These are phyloP conservation scores for Eutolmus rufibarbis DNA, from an alignment of 2,888 invertebrate genomes.

Conservation along the genomic window DNA sequence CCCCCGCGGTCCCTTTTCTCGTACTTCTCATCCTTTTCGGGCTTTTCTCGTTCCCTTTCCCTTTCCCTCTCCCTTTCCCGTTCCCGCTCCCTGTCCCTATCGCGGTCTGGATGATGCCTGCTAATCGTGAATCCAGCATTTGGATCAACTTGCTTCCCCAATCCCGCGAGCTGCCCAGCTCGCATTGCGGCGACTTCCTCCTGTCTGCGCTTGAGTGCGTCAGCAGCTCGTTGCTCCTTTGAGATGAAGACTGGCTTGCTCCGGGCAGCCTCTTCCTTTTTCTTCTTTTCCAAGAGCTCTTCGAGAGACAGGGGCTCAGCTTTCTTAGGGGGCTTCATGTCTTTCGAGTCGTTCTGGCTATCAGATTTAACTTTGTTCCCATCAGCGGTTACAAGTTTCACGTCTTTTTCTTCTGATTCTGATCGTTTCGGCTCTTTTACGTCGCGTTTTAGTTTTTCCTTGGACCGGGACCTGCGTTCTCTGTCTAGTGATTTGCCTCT, in stretches of 20 bases:
- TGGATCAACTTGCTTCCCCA: neutral
- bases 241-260: conserved; percentile 97
- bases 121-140: neutral
- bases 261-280: conserved; percentile 92
- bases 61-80: neutral
- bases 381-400: conserved; percentile 47
- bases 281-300: conserved; percentile 93
- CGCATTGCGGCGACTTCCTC: conserved; percentile 86
- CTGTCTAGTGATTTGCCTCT: conserved; percentile 46
- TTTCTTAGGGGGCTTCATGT: conserved; percentile 59
- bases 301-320: conserved; percentile 92
- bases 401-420: conserved; percentile 53
- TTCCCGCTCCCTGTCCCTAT: neutral
- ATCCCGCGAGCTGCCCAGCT: conserved; percentile 67
- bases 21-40: conserved; percentile 64
- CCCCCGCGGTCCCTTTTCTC: conserved; percentile 51
- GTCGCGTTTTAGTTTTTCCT: conserved; percentile 51
- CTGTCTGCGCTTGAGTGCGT: conserved; percentile 88
- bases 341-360: conserved; percentile 27
- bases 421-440: conserved; percentile 48
- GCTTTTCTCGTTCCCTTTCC: neutral
- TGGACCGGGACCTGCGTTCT: conserved; percentile 56
- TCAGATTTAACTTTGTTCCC: conserved; percentile 45
- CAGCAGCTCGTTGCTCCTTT: conserved; percentile 91
- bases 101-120: neutral